Conservation (phyloP, 2,888 invertebrate genomes). For the Ophioninae sp. region DNA sequence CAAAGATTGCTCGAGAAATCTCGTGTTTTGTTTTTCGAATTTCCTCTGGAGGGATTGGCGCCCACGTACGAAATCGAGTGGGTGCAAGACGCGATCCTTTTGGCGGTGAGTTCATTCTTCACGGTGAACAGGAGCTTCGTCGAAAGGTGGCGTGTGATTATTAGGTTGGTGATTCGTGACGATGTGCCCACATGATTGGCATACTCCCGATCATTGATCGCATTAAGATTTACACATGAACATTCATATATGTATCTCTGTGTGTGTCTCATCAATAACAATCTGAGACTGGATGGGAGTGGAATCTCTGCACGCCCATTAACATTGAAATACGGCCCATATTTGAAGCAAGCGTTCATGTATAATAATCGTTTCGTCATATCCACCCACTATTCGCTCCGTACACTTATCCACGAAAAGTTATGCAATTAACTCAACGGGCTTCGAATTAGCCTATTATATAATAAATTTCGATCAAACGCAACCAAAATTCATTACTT, state of each 20-base stretch:
- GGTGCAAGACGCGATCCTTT: conserved; percentile 10
- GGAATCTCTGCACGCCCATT: conserved; percentile 9
- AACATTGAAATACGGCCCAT: conserved; percentile 9
- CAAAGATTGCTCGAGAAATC: conserved; percentile 1
- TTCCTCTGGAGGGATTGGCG: neutral
- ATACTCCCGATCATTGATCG: conserved; percentile 15
- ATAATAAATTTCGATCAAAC: too few relatives aligned
- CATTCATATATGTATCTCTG: neutral
- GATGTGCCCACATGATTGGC: conserved; percentile 38
- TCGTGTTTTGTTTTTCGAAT: neutral
- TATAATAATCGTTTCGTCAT: conserved; percentile 4
- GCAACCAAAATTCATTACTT: too few relatives aligned
- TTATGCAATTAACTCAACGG: too few relatives aligned
- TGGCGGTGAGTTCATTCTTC: conserved; percentile 27
- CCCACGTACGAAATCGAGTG: conserved; percentile 47
- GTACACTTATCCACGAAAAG: too few relatives aligned
- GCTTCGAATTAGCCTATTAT: too few relatives aligned
- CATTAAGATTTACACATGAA: neutral
- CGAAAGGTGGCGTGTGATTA: conserved; percentile 23
- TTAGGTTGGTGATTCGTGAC: conserved; percentile 10
- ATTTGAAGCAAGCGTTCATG: conserved; percentile 10
- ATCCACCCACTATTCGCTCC: conserved; percentile 19
- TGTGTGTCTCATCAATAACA: neutral
- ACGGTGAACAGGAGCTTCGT: conserved; percentile 47
- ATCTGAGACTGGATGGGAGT: neutral